Evolutionary conservation across 2,113 vertebrate genomes (phyloP).

Genomic region (Centropus bengalensis): DNA sequence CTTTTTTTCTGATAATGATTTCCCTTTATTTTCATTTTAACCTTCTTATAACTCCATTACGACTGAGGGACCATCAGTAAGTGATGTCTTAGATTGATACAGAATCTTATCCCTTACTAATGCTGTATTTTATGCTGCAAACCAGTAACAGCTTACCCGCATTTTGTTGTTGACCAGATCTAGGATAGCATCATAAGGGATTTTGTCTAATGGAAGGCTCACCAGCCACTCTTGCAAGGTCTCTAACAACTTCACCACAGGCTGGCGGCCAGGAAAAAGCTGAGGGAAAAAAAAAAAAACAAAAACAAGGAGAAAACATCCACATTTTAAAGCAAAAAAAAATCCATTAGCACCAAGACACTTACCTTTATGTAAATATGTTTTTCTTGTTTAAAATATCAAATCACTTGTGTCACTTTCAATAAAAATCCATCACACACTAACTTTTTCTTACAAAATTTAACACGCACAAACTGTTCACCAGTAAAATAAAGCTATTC

Average conservation of each 20-base stretch:
- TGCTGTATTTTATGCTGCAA: not conserved
- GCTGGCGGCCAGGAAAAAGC: conserved; percentile 89
- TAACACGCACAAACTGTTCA: not conserved
- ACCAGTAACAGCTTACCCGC: conserved; percentile 80
- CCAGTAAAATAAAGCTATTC: not conserved
- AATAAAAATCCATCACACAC: not conserved
- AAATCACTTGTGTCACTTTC: not conserved
- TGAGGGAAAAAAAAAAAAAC: conserved; percentile 26
- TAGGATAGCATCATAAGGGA: conserved; percentile 91
- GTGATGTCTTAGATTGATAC: conserved; percentile 7
- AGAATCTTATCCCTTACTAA: conserved; percentile 55
- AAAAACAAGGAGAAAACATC: not conserved
- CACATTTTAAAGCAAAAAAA: not conserved
- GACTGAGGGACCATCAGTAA: conserved; percentile 22
- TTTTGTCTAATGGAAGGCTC: conserved; percentile 88
- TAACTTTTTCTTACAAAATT: not conserved
- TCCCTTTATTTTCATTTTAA: conserved; percentile 56
- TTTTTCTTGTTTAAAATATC: not conserved
- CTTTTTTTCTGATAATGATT: not conserved
- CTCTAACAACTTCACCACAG: conserved; percentile 90
- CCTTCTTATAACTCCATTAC: conserved; percentile 69
- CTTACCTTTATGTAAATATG: not conserved
- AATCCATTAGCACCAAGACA: not conserved
- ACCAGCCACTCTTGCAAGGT: conserved; percentile 92
- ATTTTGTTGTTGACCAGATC: conserved; percentile 98